Evolutionary conservation across 1,140 invertebrate species (phyloP), one percentile per base, ranked within the genome.

Genomic region (Coptotermes formosanus): DNA sequence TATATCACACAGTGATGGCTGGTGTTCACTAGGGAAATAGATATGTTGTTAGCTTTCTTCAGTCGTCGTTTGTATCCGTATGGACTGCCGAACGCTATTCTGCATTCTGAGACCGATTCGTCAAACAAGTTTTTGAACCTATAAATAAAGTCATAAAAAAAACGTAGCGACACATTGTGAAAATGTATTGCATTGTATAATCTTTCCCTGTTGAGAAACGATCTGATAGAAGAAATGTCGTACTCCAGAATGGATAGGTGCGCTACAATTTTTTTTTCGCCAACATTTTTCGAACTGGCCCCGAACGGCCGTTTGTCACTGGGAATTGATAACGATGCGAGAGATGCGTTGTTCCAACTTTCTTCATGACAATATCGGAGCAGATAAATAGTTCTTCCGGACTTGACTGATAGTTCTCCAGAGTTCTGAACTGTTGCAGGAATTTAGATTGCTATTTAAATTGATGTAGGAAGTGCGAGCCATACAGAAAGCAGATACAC

Each of bases 311-410:
- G 64, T 69, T 69, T 69, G 64, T 69, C 64, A 69, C 64, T 55
- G 25, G 1, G 64, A 69, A 69, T 69, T 69, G 64, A 69, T 69
- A 69, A 69, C 64, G 14, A n/a, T 69, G 64, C n/a, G 64, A 69
- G 64, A 69, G 64, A 69, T 69, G n/a, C n/a, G 64, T 69, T 69
- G 64, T n/a, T 69, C 64, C 64, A 69, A 69, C 64, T 69, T 69
- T 69, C 21, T n/a, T 69, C 64, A n/a, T n/a, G 64, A n/a, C 64
- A 69, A n/a, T 69, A 69, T 69, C 64, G 25, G 9, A n/a, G 23
- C 64, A 69, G 64, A 69, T 69, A 69, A 69, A 69, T 69, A 69
- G 25, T 64, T 69, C 3, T 69, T 12, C n/a, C 64, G 7, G 25
- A 12, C 64, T 21, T 69, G 64, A 69, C 64, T 69, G 64, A 69